Base-by-base conservation (phyloP, 2,797 vertebrate species). In the Clarias laeviceps region DNA sequence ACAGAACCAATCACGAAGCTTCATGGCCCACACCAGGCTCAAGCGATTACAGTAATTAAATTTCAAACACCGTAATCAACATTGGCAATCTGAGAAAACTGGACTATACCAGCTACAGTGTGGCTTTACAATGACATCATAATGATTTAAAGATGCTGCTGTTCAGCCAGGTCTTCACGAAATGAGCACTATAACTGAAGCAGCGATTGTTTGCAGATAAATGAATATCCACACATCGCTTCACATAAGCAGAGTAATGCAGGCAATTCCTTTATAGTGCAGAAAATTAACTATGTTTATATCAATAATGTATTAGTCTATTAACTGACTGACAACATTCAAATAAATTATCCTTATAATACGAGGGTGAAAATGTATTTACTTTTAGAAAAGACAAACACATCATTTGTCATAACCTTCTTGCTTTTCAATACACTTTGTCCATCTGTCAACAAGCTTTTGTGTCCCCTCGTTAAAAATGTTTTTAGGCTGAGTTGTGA, bases 1-100 rank as follows among this genome's bases (percentile, higher is more conserved):
- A 84, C 74, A 84, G 74, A 79, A 62, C 18, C 57, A 57, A 74
- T 66, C 45, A 68, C 83, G 40, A 59, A 59, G 56, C 76, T 7
- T 78, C 57, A 78, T 79, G 20, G 34, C 34, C 77, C 79, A 80
- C 79, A 66, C 40, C n/a, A 66, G 62, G 40, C 62, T 27, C 24
- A n/a, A 66, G 66, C 54, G 79, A 50, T 66, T 50, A 50, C 45
- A 12, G 27, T 5, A 66, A 54, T 80, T 80, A 65, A n/a, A 54
- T 17, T 66, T 37, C n/a, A 17, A 50, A 27, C 37, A 66, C 62
- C 62, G 66, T 80, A 80, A 80, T 65, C n/a, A 80, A 0, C 79
- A 66, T 9, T 29, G 40, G 17, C 11, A 65, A 50, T 29, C 8
- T 1, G 61, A 65, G 15, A 65, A 65, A 64, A 80, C 37, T 15